Evolutionary conservation across 2,888 invertebrate genomes (phyloP).

Genomic region (Leucophora obtusa): DNA sequence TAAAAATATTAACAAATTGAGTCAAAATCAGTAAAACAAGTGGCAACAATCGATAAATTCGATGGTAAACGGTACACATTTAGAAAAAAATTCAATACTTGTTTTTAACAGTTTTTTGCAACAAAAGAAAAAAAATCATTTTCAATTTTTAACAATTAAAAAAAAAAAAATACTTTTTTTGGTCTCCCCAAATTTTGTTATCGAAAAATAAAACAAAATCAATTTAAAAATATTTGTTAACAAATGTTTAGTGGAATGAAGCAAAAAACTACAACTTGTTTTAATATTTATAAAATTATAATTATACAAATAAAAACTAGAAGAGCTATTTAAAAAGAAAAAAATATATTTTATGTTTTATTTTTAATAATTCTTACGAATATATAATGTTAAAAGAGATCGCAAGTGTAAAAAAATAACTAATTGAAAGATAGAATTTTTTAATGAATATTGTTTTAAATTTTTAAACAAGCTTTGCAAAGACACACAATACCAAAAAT

Average conservation of each 20-base stretch:
- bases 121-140: background rate
- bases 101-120: background rate
- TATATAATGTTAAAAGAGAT: constrained; percentile 61
- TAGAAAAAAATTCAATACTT: too few species aligned
- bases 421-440: constrained; percentile 43
- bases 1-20: too few species aligned
- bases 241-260: constrained; percentile 57
- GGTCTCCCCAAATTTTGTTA: constrained; percentile 9
- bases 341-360: constrained; percentile 23
- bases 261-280: constrained; percentile 38
- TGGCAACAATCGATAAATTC: too few species aligned
- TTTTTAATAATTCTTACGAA: constrained; percentile 52
- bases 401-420: constrained; percentile 58
- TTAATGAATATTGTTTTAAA: constrained; percentile 16
- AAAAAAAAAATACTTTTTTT: constrained; percentile 42
- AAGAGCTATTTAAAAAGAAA: constrained; percentile 56
- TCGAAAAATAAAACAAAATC: background rate
- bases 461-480: constrained; percentile 59
- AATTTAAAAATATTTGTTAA: background rate
- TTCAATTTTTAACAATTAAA: background rate
- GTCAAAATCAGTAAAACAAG: too few species aligned
- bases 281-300: constrained; percentile 19
- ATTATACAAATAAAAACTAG: constrained; percentile 45
- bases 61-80: too few species aligned
- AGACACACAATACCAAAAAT: constrained; percentile 55